Base-by-base conservation (phyloP, 2,113 vertebrate species). In the Erinaceus europaeus region DNA sequence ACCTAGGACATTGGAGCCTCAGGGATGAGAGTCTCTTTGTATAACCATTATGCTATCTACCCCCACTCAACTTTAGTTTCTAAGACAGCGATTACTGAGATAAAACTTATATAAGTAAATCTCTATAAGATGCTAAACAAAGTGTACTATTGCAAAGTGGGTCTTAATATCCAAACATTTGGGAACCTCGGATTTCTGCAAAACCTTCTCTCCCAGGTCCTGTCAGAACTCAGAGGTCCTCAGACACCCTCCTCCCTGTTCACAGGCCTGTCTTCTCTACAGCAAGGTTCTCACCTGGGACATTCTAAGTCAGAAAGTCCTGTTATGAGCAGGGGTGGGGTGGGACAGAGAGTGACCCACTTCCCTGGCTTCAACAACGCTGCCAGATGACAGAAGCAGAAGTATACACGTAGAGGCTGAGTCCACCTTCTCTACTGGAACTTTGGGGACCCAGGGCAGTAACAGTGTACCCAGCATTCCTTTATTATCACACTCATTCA, bases 21-120 rank as follows among this genome's bases (percentile, higher is more conserved):
- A n/a, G n/a, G n/a, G n/a, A n/a, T n/a, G n/a, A n/a, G n/a, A n/a
- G n/a, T n/a, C n/a, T n/a, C n/a, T n/a, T n/a, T n/a, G n/a, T n/a
- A n/a, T n/a, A n/a, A n/a, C n/a, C n/a, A n/a, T n/a, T n/a, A n/a
- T n/a, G n/a, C n/a, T n/a, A n/a, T n/a, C n/a, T n/a, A n/a, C n/a
- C n/a, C n/a, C n/a, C n/a, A n/a, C n/a, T n/a, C n/a, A n/a, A n/a
- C n/a, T n/a, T 65, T 62, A 48, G 84, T 46, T 64, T 88, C 9
- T 69, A 68, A 59, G 9, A 34, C 4, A 34, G 5, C 40, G 59
- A 79, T 42, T 59, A 84, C 0, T 80, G 29, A 89, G 29, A 64
- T 64, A 72, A 12, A 84, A 50, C 52, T 2, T 29, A 48, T 9
- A 59, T 27, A 50, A n/a, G n/a, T n/a, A 91, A 83, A 91, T 34